Base-by-base conservation (phyloP, 2,888 invertebrate species). In the Amitus sp. region DNA sequence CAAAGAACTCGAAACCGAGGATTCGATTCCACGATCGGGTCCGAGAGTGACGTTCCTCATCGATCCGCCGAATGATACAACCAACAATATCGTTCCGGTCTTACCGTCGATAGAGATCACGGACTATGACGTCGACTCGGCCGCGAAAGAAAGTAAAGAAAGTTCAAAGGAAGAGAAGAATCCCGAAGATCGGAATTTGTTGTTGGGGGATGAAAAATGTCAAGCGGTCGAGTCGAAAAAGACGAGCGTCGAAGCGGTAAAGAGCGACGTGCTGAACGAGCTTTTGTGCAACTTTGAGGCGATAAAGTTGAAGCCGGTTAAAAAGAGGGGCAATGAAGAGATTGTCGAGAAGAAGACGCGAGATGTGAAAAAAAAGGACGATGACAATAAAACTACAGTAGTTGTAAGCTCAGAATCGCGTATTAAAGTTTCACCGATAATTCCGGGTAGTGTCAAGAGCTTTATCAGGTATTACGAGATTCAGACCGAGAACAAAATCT, bases 371-470 rank as follows among this genome's bases (percentile, higher is more conserved):
- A 58, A 58, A 50, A 60, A 65, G 63, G 60, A 59, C 18, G 47
- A 62, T 72, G 78, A 81, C 77, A 80, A 81, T 79, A 79, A 79
- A 71, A 72, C 76, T 73, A 74, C 79, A 73, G 72, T 79, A 78
- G 77, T 64, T 69, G 57, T 79, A 80, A 79, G 76, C 73, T 71
- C 71, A 67, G 77, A 78, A 79, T 71, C 71, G 54, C 66, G 70
- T 5, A 23, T 23, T 57, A 73, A 76, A 62, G 66, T 67, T 62
- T 70, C 73, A 66, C 70, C 71, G 37, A 78, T 79, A 72, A 68
- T 68, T 59, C 79, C 79, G 42, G 80, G 80, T 76, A 81, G 77
- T 68, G 80, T 81, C 75, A 78, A 70, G 54, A 81, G 67, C 66
- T 80, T 79, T 64, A 74, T 82, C 62, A 73, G 76, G 57, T 76